A percentile compares a stretch with the other conserved stretches of the same genome.
Conservation (phyloP, 2,113 vertebrate species). For the Leptobrachium ailaonicum region DNA sequence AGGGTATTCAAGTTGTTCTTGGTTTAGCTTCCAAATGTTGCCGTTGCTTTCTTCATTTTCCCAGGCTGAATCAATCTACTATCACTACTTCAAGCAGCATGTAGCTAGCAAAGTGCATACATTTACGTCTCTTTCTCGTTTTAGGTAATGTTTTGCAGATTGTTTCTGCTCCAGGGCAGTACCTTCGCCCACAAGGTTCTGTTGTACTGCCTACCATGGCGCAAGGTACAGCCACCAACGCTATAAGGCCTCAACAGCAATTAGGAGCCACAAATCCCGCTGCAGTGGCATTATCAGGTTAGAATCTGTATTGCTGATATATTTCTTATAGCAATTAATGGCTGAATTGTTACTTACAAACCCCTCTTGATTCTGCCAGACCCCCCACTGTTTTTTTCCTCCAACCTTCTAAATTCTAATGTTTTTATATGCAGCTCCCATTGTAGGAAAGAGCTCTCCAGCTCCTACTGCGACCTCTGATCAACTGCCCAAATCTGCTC, state of each 20-base stretch:
- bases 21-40: too few species aligned
- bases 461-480: slow-evolving; percentile 1
- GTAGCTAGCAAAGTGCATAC: too few species aligned
- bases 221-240: slow-evolving; percentile 67
- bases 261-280: slow-evolving; percentile 61
- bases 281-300: slow-evolving; percentile 71
- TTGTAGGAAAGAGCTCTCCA: background rate
- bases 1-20: too few species aligned
- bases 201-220: slow-evolving; percentile 83
- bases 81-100: too few species aligned
- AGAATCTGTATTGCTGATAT: slow-evolving; percentile 1
- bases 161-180: slow-evolving; percentile 83
- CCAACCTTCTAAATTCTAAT: background rate
- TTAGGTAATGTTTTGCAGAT: slow-evolving; percentile 91
- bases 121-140: background rate
- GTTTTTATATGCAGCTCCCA: slow-evolving; percentile 4
- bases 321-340: too few species aligned
- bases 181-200: slow-evolving; percentile 78
- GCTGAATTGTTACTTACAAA: too few species aligned
- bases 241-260: slow-evolving; percentile 69
- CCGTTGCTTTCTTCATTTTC: too few species aligned
- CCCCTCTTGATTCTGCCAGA: too few species aligned
- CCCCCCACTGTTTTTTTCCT: too few species aligned
- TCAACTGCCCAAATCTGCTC: slow-evolving; percentile 2
- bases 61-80: too few species aligned